These are phyloP conservation scores for Drosophila hamatofila DNA, from an alignment of 2,888 invertebrate genomes.

Conservation along the genomic window DNA sequence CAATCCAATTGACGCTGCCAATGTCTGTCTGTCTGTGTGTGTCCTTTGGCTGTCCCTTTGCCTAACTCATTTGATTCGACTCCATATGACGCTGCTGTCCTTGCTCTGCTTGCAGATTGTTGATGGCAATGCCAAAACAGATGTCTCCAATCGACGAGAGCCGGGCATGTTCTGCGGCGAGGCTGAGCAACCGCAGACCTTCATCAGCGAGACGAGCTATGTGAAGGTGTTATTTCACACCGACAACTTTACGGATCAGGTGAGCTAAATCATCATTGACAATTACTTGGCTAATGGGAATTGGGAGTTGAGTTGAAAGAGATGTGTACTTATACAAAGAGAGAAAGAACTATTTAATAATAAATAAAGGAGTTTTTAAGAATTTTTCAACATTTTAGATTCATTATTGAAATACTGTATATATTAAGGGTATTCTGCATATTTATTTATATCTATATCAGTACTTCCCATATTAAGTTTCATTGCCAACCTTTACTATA, in stretches of 20 bases:
- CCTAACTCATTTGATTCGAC: conserved; percentile 53
- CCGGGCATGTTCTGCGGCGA: conserved; percentile 97
- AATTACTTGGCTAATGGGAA: neutral
- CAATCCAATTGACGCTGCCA: conserved; percentile 40
- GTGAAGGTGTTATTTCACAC: conserved; percentile 96
- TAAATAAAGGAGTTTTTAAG: too few species aligned
- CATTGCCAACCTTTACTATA: too few species aligned
- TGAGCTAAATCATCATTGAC: conserved; percentile 61
- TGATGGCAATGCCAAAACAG: conserved; percentile 95
- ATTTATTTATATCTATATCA: too few species aligned
- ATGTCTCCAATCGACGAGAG: conserved; percentile 94
- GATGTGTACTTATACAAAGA: too few species aligned
- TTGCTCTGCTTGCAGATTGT: conserved; percentile 89
- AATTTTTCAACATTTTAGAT: too few species aligned
- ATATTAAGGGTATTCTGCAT: too few species aligned
- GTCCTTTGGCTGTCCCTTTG: conserved; percentile 19
- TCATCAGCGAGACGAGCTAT: conserved; percentile 97
- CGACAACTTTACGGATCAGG: conserved; percentile 96
- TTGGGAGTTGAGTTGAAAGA: neutral
- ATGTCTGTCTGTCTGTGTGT: conserved; percentile 30
- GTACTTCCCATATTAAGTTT: too few species aligned
- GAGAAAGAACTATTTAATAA: too few species aligned
- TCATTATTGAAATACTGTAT: too few species aligned
- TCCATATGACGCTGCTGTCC: conserved; percentile 40
- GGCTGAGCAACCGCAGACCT: conserved; percentile 96